Base-by-base conservation (phyloP, 2,888 invertebrate species). In the Pristionchus exspectatus region DNA sequence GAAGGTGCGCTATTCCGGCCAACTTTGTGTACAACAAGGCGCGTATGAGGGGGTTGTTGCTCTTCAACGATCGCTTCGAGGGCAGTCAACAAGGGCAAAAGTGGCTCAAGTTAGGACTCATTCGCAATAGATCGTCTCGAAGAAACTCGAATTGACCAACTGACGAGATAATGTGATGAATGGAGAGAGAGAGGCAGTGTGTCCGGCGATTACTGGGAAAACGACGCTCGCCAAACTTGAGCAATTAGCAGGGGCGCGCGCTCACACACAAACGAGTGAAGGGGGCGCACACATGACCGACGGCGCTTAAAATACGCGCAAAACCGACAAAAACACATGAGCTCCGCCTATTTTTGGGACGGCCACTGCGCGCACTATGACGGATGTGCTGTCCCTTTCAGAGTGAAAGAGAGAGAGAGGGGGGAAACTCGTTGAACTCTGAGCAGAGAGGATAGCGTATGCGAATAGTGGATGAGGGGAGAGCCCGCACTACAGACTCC, bases 271-370 rank as follows among this genome's bases (percentile, higher is more conserved):
- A 59, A 63, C 63, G 63, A 24, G 63, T 21, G 3, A 63, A n/a
- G 24, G 63, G n/a, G 63, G 63, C n/a, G n/a, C 63, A n/a, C 63
- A 33, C 74, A 74, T 74, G 74, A 74, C 38, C 74, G 38, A 38
- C 74, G 38, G 21, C 74, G 74, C 74, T 33, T 24, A 38, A 74
- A 74, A 74, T 74, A 74, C 74, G 30, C 74, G 33, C 38, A 12
- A 33, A 24, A 27, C 27, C 30, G 69, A 27, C 69, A 69, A 74
- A 74, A 74, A 74, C 74, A 74, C 74, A 74, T 74, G 74, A 74
- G 74, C 74, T 38, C 33, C 74, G 74, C 74, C 74, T 74, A 74
- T 74, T 74, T 74, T 38, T 74, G 74, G 38, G 74, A 44, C 21
- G 74, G 30, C 30, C 33, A 38, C 38, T 38, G 72, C 27, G 30